Conservation (phyloP, 2,888 invertebrate genomes). For the Ceratothoa steindachneri region DNA sequence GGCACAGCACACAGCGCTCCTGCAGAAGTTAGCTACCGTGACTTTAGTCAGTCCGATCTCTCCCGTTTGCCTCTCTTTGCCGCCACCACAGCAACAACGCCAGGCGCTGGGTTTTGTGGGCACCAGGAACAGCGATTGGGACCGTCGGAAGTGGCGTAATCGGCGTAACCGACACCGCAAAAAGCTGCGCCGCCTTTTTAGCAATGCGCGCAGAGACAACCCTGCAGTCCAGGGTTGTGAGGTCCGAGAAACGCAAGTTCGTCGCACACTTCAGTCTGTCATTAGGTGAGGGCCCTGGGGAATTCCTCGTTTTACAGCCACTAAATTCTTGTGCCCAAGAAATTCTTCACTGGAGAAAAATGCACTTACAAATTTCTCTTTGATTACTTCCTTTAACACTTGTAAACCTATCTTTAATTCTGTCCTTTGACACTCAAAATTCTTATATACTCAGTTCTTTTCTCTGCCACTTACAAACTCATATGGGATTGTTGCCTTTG, state of each 20-base stretch:
- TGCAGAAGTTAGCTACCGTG: conserved; percentile 40
- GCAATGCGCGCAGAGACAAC: conserved; percentile 6
- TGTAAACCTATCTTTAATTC: no score
- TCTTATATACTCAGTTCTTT: no score
- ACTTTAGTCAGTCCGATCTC: conserved; percentile 26
- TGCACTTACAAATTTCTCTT: no score
- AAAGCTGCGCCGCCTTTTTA: conserved; percentile 33
- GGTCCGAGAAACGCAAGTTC: not conserved
- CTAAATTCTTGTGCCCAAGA: no score
- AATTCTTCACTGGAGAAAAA: no score
- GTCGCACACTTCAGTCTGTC: conserved; percentile 9
- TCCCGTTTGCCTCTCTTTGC: not conserved
- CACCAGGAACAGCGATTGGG: conserved; percentile 11
- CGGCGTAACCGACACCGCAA: conserved; percentile 41
- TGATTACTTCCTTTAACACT: no score
- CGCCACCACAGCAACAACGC: not conserved
- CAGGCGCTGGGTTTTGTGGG: not conserved
- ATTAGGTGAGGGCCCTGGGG: conserved; percentile 11
- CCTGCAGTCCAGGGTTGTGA: not conserved
- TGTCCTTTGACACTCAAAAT: no score
- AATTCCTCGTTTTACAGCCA: no score
- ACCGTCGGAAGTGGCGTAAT: conserved; percentile 44
- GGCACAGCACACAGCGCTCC: conserved; percentile 43
- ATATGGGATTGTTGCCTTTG: no score
- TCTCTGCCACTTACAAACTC: no score